Base-by-base conservation (phyloP, 2,888 invertebrate species). In the Pristionchus entomophagus region DNA sequence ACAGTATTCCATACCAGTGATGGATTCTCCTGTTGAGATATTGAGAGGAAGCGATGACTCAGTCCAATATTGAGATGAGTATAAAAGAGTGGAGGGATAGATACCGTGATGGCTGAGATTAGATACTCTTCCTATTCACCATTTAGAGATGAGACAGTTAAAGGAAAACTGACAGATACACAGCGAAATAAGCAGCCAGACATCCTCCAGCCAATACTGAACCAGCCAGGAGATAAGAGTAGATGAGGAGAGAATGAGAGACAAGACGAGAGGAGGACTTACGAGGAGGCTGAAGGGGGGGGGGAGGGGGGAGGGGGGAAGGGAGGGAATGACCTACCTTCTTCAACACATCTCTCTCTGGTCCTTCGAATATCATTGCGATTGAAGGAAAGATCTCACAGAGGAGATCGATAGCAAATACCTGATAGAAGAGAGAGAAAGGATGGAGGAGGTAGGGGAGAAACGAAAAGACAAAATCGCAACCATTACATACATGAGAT, bases 151-250 rank as follows among this genome's bases (percentile, higher is more conserved):
- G 29, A n/a, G 1, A 19, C 8, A 32, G 12, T 22, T 5, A 38
- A 5, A 35, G 35, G n/a, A 5, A n/a, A 17, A 41, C 82, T 86
- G 22, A 84, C 90, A 90, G 88, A 45, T 87, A 90, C 5, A 90
- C 90, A 51, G 84, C 81, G 49, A 90, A 86, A 77, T 90, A 90
- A 32, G 90, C 87, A 45, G 87, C 32, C 29, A 87, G 29, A 49
- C 88, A 90, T 2, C 88, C 88, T 17, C 87, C n/a, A 2, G 86
- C 69, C 22, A 89, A 85, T 51, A 89, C 80, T 19, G 49, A 59
- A 5, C 88, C 89, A 22, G 89, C 89, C 49, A 90, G 51, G 17
- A 86, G 56, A 85, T 89, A 89, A 2, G 89, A 87, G 49, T 89
- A 89, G 51, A 86, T 73, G 3, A 89, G 84, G 45, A 89, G 81